These are phyloP conservation scores for Dastarcus helophoroides DNA, from an alignment of 2,888 invertebrate genomes.

Conservation along the genomic window DNA sequence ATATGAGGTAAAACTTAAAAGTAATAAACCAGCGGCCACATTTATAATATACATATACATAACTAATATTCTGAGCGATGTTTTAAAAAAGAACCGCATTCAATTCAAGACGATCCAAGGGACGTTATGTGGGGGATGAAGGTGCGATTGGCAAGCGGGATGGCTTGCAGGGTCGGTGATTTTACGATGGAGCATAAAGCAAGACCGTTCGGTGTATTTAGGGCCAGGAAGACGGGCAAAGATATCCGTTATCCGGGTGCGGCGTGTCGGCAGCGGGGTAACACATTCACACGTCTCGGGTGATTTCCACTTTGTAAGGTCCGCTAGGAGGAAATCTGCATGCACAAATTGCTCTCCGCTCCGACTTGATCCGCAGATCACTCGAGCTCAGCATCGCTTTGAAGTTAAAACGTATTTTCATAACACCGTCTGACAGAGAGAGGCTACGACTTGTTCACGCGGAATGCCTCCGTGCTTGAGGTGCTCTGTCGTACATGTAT, in stretches of 20 bases:
- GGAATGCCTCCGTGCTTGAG: conserved; percentile 15
- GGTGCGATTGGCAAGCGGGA: too few species aligned
- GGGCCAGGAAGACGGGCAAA: conserved; percentile 18
- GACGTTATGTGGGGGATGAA: too few species aligned
- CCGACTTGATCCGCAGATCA: conserved; percentile 30
- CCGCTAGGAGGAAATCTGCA: conserved; percentile 29
- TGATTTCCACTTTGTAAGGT: conserved; percentile 26
- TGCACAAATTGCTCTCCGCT: conserved; percentile 31
- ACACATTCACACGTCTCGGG: conserved; percentile 24
- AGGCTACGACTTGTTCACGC: conserved; percentile 16
- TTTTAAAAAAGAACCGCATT: too few species aligned
- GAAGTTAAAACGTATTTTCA: conserved; percentile 35
- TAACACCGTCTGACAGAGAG: conserved; percentile 25
- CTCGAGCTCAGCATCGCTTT: conserved; percentile 28
- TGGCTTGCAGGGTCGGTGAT: too few species aligned
- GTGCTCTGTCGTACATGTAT: conserved; percentile 6
- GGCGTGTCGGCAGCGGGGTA: conserved; percentile 16
- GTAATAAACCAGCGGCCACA: too few species aligned
- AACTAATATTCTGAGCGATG: too few species aligned
- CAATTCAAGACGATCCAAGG: too few species aligned
- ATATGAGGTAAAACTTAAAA: too few species aligned
- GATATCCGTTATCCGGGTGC: conserved; percentile 19
- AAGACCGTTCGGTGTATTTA: too few species aligned
- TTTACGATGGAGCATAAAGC: too few species aligned
- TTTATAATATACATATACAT: too few species aligned